Evolutionary conservation across 2,888 invertebrate genomes (phyloP).

Genomic region (Seira musarum): DNA sequence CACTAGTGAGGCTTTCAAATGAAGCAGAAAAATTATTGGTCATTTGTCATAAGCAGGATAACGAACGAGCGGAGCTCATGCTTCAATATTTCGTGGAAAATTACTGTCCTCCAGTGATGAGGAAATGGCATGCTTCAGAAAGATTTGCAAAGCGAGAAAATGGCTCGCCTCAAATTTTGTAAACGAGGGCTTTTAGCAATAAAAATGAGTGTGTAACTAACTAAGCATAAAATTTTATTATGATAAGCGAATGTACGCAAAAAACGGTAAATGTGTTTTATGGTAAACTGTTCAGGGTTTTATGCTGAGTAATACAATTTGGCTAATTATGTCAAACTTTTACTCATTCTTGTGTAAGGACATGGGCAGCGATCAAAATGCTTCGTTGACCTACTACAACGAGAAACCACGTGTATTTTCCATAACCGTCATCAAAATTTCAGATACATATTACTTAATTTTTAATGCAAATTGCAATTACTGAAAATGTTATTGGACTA

Average conservation of each 20-base stretch:
- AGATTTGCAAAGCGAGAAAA: conserved; percentile 41
- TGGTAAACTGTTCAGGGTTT: conserved; percentile 3
- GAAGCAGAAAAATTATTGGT: neutral
- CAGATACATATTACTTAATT: conserved; percentile 5
- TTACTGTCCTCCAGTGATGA: conserved; percentile 20
- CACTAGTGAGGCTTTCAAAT: neutral
- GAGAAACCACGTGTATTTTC: no score
- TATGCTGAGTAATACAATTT: neutral
- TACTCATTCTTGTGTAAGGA: neutral
- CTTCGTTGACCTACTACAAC: neutral
- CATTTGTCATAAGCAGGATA: neutral
- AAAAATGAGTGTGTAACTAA: neutral
- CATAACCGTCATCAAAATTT: conserved; percentile 4
- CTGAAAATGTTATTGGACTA: neutral
- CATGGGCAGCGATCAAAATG: no score
- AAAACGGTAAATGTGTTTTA: neutral
- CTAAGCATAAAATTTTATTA: conserved; percentile 7
- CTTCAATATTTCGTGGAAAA: neutral
- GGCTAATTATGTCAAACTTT: neutral
- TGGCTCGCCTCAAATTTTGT: neutral
- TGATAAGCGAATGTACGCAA: neutral
- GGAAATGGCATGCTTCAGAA: conserved; percentile 45
- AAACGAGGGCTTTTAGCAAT: conserved; percentile 13
- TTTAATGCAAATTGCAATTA: conserved; percentile 4
- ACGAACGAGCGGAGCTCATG: neutral